A percentile compares a stretch with the other conserved stretches of the same genome.
phyloP scores from a whole-genome alignment of 53 echinoderm and acorn worm species.

The Paracentrotus lividus region DNA sequence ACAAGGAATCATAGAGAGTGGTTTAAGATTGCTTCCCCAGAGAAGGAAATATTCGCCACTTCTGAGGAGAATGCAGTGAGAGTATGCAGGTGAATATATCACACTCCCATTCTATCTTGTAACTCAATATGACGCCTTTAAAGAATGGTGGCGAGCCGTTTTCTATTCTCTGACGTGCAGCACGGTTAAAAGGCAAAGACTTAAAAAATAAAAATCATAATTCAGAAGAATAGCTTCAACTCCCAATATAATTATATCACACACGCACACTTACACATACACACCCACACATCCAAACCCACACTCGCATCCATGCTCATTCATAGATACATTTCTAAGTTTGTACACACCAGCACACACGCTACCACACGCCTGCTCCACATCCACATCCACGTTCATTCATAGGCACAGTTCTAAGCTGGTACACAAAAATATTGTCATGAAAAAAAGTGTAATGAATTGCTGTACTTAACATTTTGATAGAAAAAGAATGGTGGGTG shows the following conservation, averaged over 20 bases:
- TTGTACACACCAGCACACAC: no score
- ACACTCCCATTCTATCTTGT: not conserved
- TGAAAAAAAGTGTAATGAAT: no score
- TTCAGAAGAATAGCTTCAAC: not conserved
- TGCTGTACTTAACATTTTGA: no score
- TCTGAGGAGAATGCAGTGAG: conserved; percentile 2
- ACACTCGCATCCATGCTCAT: no score
- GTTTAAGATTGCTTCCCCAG: not conserved
- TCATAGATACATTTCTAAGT: not conserved
- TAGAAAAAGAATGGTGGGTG: no score
- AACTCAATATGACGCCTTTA: conserved; percentile 35
- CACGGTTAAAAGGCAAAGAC: not conserved
- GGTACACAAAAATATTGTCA: no score
- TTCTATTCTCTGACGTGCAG: not conserved
- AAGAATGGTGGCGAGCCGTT: conserved; percentile 22
- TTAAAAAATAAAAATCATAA: no score
- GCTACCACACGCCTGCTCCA: no score
- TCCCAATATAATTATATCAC: not conserved
- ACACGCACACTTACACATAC: not conserved
- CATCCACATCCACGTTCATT: no score
- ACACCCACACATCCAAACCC: not conserved
- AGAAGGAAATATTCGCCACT: not conserved
- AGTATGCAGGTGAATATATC: conserved; percentile 33
- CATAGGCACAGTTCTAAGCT: no score
- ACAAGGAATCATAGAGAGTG: not conserved